Evolutionary conservation across 64 coral and sea anemone genomes (phyloP).

Genomic region (Cladopsammia gracilis): DNA sequence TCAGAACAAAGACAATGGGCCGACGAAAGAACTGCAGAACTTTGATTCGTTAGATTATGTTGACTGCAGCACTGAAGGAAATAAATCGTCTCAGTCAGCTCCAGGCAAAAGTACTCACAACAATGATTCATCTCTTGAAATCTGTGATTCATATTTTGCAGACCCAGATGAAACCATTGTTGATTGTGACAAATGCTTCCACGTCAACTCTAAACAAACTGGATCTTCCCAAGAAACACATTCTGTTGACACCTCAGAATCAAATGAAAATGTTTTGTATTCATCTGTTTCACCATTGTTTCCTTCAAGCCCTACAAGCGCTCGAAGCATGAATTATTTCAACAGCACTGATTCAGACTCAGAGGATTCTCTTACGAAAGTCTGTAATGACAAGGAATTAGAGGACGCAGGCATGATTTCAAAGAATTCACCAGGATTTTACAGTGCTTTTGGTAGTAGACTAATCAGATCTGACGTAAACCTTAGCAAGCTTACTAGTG

Average conservation of each 20-base stretch:
- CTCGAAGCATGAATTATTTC: constrained; percentile 29
- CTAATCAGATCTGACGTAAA: constrained; percentile 79
- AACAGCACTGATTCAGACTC: constrained; percentile 76
- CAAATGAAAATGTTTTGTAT: constrained; percentile 15
- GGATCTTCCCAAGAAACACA: constrained; percentile 26
- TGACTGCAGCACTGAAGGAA: not conserved
- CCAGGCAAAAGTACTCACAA: not conserved
- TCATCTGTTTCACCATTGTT: constrained; percentile 12
- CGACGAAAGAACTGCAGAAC: not conserved
- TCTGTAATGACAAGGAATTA: constrained; percentile 13
- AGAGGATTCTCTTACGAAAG: constrained; percentile 41
- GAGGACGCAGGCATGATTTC: not conserved
- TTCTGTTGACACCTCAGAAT: constrained; percentile 1
- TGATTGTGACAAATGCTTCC: not conserved
- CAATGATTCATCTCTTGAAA: constrained; percentile 5
- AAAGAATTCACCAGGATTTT: not conserved
- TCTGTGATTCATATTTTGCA: constrained; percentile 64
- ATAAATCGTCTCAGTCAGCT: not conserved
- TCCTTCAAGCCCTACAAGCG: constrained; percentile 30
- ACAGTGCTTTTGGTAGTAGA: constrained; percentile 11
- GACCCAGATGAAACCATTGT: not conserved
- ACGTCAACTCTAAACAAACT: not conserved
- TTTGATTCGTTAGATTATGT: constrained; percentile 23
- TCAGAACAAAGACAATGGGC: not conserved
- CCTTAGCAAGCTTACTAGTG: constrained; percentile 87